Conservation (phyloP, 1,140 invertebrate species). For the Phenacoccus solenopsis region DNA sequence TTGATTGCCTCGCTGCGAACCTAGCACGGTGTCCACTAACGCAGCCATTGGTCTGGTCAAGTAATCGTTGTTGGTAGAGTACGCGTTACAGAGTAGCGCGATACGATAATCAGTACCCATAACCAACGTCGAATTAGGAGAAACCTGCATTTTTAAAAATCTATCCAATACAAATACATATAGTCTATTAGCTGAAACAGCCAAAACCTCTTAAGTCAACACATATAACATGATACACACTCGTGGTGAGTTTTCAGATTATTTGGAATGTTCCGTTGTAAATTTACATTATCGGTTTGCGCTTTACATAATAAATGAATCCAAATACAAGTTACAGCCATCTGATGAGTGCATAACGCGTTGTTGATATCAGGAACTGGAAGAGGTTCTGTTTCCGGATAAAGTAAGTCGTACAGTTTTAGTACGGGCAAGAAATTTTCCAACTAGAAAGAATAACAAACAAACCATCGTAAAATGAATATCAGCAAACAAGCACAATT, state of each 20-base stretch:
- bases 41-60: constrained; percentile 75
- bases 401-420: constrained; percentile 81
- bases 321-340: constrained; percentile 92
- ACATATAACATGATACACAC: constrained; percentile 38
- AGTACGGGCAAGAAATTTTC: constrained; percentile 82
- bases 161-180: neutral
- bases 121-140: constrained; percentile 47
- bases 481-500: no score
- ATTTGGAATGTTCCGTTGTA: constrained; percentile 22
- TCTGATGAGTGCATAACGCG: constrained; percentile 74
- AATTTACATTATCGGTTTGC: constrained; percentile 59
- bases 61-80: constrained; percentile 76
- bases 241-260: constrained; percentile 58
- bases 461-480: neutral
- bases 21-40: constrained; percentile 76
- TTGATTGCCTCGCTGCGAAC: constrained; percentile 39
- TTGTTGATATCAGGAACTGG: constrained; percentile 79
- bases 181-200: no score
- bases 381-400: constrained; percentile 80
- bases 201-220: no score
- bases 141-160: constrained; percentile 69
- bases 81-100: constrained; percentile 86
- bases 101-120: constrained; percentile 78
- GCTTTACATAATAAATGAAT: constrained; percentile 91
- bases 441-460: constrained; percentile 40